Percentiles rank a stretch among this genome's conserved stretches.
Evolutionary conservation across 2,113 vertebrate species (phyloP).

Genomic region (Lota lota): DNA sequence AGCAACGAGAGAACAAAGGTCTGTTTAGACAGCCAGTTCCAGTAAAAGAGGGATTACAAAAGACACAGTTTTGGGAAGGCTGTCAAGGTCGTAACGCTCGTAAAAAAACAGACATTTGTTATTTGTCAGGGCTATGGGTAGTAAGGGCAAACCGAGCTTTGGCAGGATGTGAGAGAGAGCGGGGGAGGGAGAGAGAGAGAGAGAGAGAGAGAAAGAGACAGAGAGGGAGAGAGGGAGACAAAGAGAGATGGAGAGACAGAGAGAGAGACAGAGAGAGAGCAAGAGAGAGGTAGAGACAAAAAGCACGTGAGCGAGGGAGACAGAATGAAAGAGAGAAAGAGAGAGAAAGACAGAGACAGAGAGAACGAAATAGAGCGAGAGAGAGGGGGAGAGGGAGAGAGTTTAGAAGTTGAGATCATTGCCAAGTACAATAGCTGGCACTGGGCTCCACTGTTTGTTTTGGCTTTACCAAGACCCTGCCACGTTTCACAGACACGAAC

Average conservation of each 20-base stretch:
- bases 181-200: neutral
- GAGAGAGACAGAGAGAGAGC: neutral
- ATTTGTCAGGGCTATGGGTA: neutral
- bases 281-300: neutral
- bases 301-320: neutral
- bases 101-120: neutral
- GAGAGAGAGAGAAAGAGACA: neutral
- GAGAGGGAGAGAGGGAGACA: neutral
- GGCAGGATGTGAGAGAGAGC: too few species aligned
- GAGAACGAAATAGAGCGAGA: neutral
- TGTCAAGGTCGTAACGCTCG: too few species aligned
- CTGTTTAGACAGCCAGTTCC: conserved; percentile 27
- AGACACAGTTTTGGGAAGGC: neutral
- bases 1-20: conserved; percentile 24
- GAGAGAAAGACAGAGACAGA: neutral
- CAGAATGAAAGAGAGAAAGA: neutral
- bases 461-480: conserved; percentile 12
- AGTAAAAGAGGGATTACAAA: conserved; percentile 13
- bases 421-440: neutral
- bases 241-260: neutral
- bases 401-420: neutral
- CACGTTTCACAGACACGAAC: conserved; percentile 6
- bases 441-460: conserved; percentile 23
- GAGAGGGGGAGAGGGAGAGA: neutral
- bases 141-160: too few species aligned